These are phyloP conservation scores for Cladopsammia gracilis DNA, from an alignment of 64 coral and sea anemone genomes.

Conservation along the genomic window DNA sequence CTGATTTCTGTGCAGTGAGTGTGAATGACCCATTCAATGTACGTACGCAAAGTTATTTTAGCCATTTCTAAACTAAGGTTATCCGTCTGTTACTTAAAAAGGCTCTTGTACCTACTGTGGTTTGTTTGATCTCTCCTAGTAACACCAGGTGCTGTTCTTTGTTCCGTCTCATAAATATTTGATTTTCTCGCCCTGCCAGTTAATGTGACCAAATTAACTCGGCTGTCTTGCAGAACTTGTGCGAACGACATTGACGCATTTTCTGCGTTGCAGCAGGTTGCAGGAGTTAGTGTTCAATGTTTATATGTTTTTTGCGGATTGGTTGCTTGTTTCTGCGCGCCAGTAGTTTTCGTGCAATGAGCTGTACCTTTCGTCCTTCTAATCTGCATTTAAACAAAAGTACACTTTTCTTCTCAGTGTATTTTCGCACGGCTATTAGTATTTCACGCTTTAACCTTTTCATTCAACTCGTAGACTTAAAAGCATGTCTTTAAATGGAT, in stretches of 20 bases:
- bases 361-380: not conserved
- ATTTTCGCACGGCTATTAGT: conserved; percentile 57
- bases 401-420: not conserved
- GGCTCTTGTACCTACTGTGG: not conserved
- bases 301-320: not conserved
- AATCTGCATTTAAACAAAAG: conserved; percentile 45
- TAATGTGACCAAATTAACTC: not conserved
- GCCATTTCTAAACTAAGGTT: no score
- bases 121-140: not conserved
- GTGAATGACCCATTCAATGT: not conserved
- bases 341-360: conserved; percentile 17
- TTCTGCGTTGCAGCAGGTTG: not conserved
- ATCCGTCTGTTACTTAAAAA: not conserved
- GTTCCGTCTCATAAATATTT: conserved; percentile 19
- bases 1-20: not conserved
- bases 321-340: not conserved
- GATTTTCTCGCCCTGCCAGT: not conserved
- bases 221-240: not conserved
- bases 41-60: not conserved
- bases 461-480: not conserved
- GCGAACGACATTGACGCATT: not conserved
- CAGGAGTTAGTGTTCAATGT: not conserved
- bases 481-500: conserved; percentile 31
- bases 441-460: conserved; percentile 20
- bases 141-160: conserved; percentile 27